Conservation (phyloP, 2,888 invertebrate species). For the Pyrgus malvae region DNA sequence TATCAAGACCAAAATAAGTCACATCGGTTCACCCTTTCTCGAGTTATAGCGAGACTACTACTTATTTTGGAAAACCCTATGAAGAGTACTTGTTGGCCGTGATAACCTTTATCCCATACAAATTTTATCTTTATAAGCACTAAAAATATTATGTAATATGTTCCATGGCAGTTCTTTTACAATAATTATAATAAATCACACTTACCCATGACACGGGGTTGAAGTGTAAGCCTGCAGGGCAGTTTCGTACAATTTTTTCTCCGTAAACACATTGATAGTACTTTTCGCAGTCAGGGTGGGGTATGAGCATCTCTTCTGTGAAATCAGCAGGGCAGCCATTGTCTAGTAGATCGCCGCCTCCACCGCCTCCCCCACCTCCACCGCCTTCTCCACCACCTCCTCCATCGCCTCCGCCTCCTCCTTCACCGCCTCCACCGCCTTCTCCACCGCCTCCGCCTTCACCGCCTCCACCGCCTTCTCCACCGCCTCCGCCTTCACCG, state of each 20-base stretch:
- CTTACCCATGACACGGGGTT: conserved; percentile 37
- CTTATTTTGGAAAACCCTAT: no score
- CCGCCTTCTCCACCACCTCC: conserved; percentile 12
- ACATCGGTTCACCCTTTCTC: no score
- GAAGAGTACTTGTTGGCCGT: no score
- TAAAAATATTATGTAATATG: no score
- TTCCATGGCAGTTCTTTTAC: neutral
- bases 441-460: no score
- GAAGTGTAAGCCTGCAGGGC: conserved; percentile 39
- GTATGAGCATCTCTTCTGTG: conserved; percentile 38
- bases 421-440: conserved; percentile 22
- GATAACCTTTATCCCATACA: no score
- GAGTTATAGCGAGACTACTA: no score
- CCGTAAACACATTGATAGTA: conserved; percentile 48
- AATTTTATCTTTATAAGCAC: neutral
- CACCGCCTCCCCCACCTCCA: neutral
- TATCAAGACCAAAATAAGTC: no score
- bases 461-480: no score
- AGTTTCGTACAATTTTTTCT: conserved; percentile 33
- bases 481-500: no score
- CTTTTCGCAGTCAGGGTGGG: conserved; percentile 44
- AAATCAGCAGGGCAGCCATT: conserved; percentile 45
- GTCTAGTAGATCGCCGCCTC: conserved; percentile 24
- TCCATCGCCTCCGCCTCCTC: conserved; percentile 15
- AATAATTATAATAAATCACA: neutral